Evolutionary conservation across 2,888 invertebrate genomes (phyloP).

Genomic region (Sarcophaga variegata): DNA sequence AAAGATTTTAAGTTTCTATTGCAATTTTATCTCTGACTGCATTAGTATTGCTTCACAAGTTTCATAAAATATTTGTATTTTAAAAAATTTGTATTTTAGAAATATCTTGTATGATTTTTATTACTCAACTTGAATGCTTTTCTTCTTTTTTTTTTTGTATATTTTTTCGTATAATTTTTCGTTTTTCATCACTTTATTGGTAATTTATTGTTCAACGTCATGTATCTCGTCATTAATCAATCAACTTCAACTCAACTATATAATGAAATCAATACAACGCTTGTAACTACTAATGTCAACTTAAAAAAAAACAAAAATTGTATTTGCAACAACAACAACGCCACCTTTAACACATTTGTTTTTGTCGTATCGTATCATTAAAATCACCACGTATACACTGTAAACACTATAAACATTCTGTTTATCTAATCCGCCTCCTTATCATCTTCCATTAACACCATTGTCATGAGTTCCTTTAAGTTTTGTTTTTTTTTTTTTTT

Average conservation of each 20-base stretch:
- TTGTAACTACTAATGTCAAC: constrained; percentile 59
- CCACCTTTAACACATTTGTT: constrained; percentile 45
- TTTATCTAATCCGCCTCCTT: background rate
- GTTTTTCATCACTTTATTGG: constrained; percentile 45
- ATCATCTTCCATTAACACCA: constrained; percentile 1
- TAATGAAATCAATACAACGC: constrained; percentile 50
- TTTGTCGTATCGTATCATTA: constrained; percentile 7
- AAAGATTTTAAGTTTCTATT: constrained; percentile 1
- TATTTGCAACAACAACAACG: constrained; percentile 16
- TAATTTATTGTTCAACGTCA: constrained; percentile 57
- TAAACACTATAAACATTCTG: background rate
- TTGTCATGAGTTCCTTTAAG: constrained; percentile 3
- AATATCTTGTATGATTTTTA: constrained; percentile 3
- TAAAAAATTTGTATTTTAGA: background rate
- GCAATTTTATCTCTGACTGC: constrained; percentile 10
- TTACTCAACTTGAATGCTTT: constrained; percentile 61
- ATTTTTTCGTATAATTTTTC: constrained; percentile 43
- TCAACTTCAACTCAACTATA: constrained; percentile 43
- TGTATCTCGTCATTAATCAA: constrained; percentile 55
- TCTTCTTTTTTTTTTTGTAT: constrained; percentile 40
- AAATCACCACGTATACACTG: constrained; percentile 5
- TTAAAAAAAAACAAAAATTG: constrained; percentile 3
- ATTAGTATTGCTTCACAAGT: constrained; percentile 35
- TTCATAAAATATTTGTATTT: constrained; percentile 2
- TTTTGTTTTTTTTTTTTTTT: constrained; percentile 30